Base-by-base conservation (phyloP, 2,888 invertebrate genomes). In the Spisula subtruncata region DNA sequence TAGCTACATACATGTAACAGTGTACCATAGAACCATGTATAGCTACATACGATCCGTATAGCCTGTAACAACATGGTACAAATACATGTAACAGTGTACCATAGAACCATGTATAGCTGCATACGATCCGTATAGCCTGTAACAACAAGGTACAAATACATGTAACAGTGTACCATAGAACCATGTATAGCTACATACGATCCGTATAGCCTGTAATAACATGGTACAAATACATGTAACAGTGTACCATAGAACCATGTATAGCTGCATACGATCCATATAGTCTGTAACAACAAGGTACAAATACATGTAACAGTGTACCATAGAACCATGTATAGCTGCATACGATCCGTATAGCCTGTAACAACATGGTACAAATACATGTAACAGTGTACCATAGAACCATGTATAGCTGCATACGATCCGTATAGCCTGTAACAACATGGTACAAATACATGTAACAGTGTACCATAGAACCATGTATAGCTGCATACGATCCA, bases 251-350 rank as follows among this genome's bases (percentile, higher is more conserved):
- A 20, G 99, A 99, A 29, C 99, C 99, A 96, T 98, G 99, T 0
- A 99, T 97, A 0, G 99, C 98, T 96, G 99, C 99, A 97, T 99
- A 99, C 0, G 99, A 99, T 0, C 99, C 99, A 96, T 99, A 98
- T 83, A 99, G 97, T 41, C 41, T 41, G 41, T n/a, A n/a, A n/a
- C n/a, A n/a, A n/a, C n/a, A n/a, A n/a, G n/a, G n/a, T n/a, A n/a
- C n/a, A n/a, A n/a, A n/a, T n/a, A n/a, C n/a, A n/a, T n/a, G n/a
- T n/a, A n/a, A n/a, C 99, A 99, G 95, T 98, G 98, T 0, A 99
- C 99, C 0, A 98, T 98, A 20, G 99, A 99, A 29, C 99, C 99
- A 96, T 98, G 99, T 0, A 99, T 97, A 0, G 99, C 98, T 96
- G 99, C 99, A 97, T 99, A 99, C 0, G 99, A 99, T 0, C 99